Evolutionary conservation across 2,888 invertebrate species (phyloP), one percentile per base, ranked within the genome.

Genomic region (Lamellibrachia satsuma): DNA sequence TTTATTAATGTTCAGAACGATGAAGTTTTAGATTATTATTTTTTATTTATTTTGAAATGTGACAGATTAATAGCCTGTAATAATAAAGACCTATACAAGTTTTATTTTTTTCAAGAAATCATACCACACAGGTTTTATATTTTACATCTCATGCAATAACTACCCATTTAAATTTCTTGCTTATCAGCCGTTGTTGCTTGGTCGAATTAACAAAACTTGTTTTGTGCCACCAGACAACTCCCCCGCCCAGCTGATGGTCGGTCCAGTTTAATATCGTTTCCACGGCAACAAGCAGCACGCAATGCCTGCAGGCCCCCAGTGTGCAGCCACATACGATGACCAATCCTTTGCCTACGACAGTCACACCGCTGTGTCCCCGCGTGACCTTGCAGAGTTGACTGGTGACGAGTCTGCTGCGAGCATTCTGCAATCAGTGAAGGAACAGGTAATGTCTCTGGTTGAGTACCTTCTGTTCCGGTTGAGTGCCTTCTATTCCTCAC

Each of bases 361-460:
- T 75, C 75, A 75, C 75, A 55, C 55, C 9, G 55, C 9, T 9
- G 75, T 75, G 75, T 22, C 75, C 75, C 22, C 75, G 6, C 75
- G n/a, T 15, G 75, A 75, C 75, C 75, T 75, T n/a, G 75, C 15
- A 2, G 75, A 75, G 75, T 75, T 75, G 75, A 75, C 15, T n/a
- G 93, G 93, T 52, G 93, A 93, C 52, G 93, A 93, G 92, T 93
- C 93, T 2, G 93, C 93, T 15, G 93, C 93, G 51, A 93, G 92
- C 90, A 94, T 95, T 92, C 94, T 95, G 92, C 95, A 94, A 92
- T 95, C 95, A 51, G 95, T 95, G 52, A 95, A 94, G 94, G 95
- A 95, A 93, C 95, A 95, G 95, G 95, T 95, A 92, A 55, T 22
- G 75, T 75, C 75, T 75, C 22, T 15, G 52, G 52, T 55, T 91